Conservation (phyloP, 2,797 vertebrate genomes). For the Simalia tracyae region DNA sequence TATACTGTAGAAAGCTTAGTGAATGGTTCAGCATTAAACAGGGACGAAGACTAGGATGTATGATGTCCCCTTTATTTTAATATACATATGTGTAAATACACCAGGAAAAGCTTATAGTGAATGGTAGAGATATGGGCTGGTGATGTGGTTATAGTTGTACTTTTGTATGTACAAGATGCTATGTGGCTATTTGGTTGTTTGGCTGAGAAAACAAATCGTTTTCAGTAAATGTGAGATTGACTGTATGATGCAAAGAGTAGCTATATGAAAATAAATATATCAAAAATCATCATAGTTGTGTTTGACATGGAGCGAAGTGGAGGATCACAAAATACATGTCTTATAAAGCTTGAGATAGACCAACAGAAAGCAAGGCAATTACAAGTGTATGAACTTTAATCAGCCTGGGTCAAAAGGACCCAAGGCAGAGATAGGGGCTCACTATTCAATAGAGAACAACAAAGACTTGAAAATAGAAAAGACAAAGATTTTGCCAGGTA, state of each 20-base stretch:
- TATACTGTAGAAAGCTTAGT: too few species aligned
- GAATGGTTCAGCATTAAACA: too few species aligned
- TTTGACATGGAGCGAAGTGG: neutral
- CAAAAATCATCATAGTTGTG: neutral
- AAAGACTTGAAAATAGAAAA: neutral
- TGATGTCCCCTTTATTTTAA: too few species aligned
- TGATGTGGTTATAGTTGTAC: too few species aligned
- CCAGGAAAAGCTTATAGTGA: too few species aligned
- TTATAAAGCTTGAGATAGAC: neutral
- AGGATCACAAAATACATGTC: neutral
- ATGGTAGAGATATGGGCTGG: too few species aligned
- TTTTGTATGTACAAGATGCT: too few species aligned
- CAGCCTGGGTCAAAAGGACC: neutral
- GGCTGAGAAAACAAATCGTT: too few species aligned
- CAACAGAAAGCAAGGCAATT: neutral
- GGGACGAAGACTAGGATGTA: too few species aligned
- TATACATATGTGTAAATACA: too few species aligned
- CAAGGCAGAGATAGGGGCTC: neutral
- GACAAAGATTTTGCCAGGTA: neutral
- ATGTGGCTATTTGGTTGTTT: too few species aligned
- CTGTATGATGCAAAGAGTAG: neutral
- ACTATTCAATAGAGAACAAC: neutral
- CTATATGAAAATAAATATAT: neutral
- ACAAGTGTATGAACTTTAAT: neutral
- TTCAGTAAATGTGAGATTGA: neutral